These are phyloP conservation scores for Oceanodroma tethys DNA, from an alignment of 2,113 vertebrate genomes.

Conservation along the genomic window DNA sequence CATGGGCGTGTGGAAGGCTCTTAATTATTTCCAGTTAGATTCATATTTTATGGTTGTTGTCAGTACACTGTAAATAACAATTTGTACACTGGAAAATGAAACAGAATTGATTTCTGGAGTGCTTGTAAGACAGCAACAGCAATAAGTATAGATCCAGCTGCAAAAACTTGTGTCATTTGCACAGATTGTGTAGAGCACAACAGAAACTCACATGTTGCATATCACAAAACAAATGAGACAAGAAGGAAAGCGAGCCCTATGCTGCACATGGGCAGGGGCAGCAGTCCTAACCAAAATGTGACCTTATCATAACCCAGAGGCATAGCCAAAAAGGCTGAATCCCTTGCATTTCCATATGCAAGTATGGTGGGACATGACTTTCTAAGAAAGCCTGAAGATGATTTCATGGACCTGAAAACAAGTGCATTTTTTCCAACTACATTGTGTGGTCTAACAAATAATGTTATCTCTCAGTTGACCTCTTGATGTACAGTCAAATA, in stretches of 20 bases:
- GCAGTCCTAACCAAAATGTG: background rate
- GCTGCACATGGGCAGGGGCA: background rate
- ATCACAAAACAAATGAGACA: background rate
- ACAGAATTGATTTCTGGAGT: background rate
- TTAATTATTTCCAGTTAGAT: background rate
- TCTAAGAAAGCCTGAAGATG: background rate
- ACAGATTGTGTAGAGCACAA: background rate
- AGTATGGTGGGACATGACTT: background rate
- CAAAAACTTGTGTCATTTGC: background rate
- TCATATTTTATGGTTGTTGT: background rate
- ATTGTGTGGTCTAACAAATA: background rate
- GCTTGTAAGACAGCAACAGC: background rate
- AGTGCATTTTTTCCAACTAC: background rate
- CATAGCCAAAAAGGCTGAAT: background rate
- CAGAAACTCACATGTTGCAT: rapidly evolving
- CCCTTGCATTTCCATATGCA: background rate
- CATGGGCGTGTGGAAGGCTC: background rate
- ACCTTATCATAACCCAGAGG: background rate
- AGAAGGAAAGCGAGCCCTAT: background rate
- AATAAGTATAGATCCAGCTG: background rate
- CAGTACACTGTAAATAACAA: background rate
- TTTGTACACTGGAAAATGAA: background rate
- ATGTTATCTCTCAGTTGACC: background rate
- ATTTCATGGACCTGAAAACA: background rate
- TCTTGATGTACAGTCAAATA: background rate